A percentile compares a stretch with the other conserved stretches of the same genome.
These are phyloP conservation scores for Aspidoscelis tigris DNA, from an alignment of 2,113 vertebrate species.

Conservation along the genomic window DNA sequence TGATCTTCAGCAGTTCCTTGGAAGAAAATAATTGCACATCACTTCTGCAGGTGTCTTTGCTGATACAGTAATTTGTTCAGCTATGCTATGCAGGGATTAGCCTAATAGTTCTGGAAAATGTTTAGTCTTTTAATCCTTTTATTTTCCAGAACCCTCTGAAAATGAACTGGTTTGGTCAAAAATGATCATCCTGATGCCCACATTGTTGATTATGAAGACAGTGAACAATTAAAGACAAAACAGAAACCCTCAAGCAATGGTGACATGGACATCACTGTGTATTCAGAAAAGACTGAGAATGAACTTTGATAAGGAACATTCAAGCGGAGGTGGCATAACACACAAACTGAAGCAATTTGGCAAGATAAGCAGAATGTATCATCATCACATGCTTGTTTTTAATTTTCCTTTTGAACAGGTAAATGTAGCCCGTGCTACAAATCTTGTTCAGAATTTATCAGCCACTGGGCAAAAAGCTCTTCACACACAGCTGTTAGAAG, in stretches of 20 bases:
- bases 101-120: not conserved
- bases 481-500: not conserved
- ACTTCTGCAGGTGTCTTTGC: too few species aligned
- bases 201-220: constrained; percentile 18
- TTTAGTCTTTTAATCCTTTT: not conserved
- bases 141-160: constrained; percentile 68
- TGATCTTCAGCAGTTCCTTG: too few species aligned
- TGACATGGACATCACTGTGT: constrained; percentile 41
- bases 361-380: not conserved
- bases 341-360: not conserved
- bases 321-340: not conserved
- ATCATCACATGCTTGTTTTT: too few species aligned
- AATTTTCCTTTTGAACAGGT: not conserved
- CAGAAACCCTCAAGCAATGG: constrained; percentile 17
- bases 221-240: not conserved
- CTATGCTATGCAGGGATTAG: not conserved
- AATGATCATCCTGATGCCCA: constrained; percentile 26
- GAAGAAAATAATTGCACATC: too few species aligned
- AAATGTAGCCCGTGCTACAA: not conserved
- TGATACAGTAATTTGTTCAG: not conserved
- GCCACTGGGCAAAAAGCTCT: not conserved
- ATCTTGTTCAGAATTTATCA: not conserved
- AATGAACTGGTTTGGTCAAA: constrained; percentile 57
- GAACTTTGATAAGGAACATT: not conserved
- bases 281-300: constrained; percentile 30